Conservation (phyloP, 1,140 invertebrate genomes). For the Zelostemma sp. region DNA sequence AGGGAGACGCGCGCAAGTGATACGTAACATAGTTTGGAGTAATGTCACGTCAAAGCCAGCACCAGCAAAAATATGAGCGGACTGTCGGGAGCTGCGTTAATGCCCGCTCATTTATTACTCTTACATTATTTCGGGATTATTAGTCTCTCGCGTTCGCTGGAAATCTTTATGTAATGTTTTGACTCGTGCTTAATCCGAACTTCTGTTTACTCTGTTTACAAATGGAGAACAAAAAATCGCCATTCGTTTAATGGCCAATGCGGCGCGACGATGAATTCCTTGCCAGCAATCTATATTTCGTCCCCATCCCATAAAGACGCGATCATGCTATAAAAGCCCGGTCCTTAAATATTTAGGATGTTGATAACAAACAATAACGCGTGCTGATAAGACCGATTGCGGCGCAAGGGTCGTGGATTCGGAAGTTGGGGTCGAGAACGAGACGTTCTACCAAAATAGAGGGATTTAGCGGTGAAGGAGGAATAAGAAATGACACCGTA, state of each 20-base stretch:
- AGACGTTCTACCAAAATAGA: slow-evolving; percentile 2
- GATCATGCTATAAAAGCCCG: neutral
- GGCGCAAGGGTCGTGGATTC: slow-evolving; percentile 2
- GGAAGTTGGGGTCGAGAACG: slow-evolving; percentile 3
- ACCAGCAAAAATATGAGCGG: slow-evolving; percentile 69
- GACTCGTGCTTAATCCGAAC: slow-evolving; percentile 41
- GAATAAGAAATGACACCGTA: slow-evolving; percentile 19
- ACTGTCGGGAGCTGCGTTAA: slow-evolving; percentile 65
- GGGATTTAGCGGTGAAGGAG: slow-evolving; percentile 13
- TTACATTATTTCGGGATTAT: slow-evolving; percentile 70
- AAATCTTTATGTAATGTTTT: slow-evolving; percentile 60
- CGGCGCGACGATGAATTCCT: too few relatives aligned
- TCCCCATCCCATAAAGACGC: neutral
- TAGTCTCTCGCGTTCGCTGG: slow-evolving; percentile 59
- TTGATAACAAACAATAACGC: slow-evolving; percentile 24
- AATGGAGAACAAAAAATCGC: slow-evolving; percentile 8
- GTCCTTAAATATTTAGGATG: slow-evolving; percentile 8
- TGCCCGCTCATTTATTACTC: slow-evolving; percentile 67
- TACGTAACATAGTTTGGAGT: slow-evolving; percentile 68
- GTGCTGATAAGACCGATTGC: slow-evolving; percentile 18
- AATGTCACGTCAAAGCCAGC: slow-evolving; percentile 69
- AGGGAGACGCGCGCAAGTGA: slow-evolving; percentile 49
- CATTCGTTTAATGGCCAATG: too few relatives aligned
- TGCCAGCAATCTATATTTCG: too few relatives aligned
- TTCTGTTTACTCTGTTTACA: slow-evolving; percentile 37